These are phyloP conservation scores for Pteropus alecto DNA, from an alignment of 2,113 vertebrate genomes.

Conservation along the genomic window DNA sequence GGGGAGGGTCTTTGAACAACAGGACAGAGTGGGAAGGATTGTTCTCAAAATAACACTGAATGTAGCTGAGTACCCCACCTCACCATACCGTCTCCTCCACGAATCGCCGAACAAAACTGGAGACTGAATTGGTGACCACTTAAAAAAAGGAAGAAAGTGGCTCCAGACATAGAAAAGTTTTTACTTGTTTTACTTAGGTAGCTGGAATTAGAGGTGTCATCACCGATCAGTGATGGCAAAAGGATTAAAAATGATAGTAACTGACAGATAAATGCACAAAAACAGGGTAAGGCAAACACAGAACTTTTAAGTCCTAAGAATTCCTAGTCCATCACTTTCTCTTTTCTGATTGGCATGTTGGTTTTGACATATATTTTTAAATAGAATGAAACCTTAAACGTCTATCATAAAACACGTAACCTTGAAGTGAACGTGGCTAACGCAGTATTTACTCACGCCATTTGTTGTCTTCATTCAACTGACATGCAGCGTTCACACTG, in stretches of 20 bases:
- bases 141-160: background rate
- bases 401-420: background rate
- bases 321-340: background rate
- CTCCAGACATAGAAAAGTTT: background rate
- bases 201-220: background rate
- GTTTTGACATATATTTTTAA: background rate
- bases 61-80: background rate
- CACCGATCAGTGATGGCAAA: fast-evolving
- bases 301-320: background rate
- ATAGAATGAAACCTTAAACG: no score
- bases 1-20: background rate
- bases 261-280: background rate
- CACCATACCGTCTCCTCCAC: no score
- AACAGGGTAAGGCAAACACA: background rate
- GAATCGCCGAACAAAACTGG: background rate
- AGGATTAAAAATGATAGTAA: no score
- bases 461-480: background rate
- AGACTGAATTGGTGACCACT: background rate
- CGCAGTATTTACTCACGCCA: background rate
- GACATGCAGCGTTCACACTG: fast-evolving
- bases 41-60: background rate
- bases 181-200: background rate
- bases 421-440: background rate
- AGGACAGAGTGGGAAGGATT: background rate
- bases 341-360: background rate